These are phyloP conservation scores for Hydriomena furcata DNA, from an alignment of 2,888 invertebrate species.

Conservation along the genomic window DNA sequence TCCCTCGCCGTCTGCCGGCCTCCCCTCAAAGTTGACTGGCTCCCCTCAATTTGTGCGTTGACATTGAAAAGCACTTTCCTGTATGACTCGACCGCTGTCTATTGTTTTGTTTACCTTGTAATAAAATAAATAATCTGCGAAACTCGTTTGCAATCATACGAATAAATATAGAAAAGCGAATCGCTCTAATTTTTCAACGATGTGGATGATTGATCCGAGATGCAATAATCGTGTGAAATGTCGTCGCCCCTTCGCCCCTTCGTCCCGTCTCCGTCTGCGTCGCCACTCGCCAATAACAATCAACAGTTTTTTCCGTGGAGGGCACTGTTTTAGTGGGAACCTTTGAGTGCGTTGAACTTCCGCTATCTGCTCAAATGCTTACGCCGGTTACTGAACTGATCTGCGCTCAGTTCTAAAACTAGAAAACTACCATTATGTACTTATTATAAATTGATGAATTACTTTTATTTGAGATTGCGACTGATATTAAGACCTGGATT, in stretches of 20 bases:
- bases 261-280: background rate
- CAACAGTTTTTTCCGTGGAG: conserved; percentile 2
- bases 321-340: background rate
- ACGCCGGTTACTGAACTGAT: too few species aligned
- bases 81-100: conserved; percentile 3
- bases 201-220: conserved; percentile 1
- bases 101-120: background rate
- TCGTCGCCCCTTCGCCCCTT: background rate
- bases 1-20: background rate
- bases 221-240: background rate
- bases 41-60: conserved; percentile 19
- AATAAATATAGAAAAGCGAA: background rate
- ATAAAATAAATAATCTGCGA: background rate
- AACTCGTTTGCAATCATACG: background rate
- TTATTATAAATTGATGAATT: too few species aligned
- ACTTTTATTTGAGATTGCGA: too few species aligned
- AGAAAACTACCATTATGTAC: too few species aligned
- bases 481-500: too few species aligned
- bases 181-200: background rate
- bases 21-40: conserved; percentile 14
- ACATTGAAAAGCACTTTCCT: conserved; percentile 23
- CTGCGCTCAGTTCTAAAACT: too few species aligned
- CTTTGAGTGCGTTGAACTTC: conserved; percentile 21
- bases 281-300: conserved; percentile 4
- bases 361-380: conserved; percentile 11